Evolutionary conservation across 2,888 invertebrate genomes (phyloP).

Genomic region (Spisula subtruncata): DNA sequence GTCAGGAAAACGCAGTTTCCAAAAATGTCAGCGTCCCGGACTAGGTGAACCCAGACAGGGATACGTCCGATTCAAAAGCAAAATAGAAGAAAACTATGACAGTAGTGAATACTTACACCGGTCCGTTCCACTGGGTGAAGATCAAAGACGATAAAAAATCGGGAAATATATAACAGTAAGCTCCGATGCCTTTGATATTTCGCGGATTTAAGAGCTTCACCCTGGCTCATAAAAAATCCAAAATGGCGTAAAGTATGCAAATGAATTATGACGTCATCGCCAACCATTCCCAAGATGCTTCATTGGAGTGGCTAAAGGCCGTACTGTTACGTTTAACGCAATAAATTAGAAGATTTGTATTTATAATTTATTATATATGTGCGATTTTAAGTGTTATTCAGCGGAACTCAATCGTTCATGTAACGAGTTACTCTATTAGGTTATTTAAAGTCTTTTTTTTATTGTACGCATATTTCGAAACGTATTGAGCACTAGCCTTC

Average conservation of each 20-base stretch:
- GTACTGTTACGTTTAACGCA: background rate
- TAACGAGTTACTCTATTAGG: too few relatives aligned
- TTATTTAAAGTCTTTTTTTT: too few relatives aligned
- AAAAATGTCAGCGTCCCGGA: constrained; percentile 29
- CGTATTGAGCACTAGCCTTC: too few relatives aligned
- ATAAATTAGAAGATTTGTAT: background rate
- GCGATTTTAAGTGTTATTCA: too few relatives aligned
- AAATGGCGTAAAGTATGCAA: constrained; percentile 86
- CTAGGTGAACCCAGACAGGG: constrained; percentile 33
- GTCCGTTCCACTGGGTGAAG: constrained; percentile 86
- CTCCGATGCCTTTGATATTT: constrained; percentile 81
- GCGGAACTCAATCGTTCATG: too few relatives aligned
- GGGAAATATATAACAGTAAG: constrained; percentile 64
- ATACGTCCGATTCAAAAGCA: constrained; percentile 27
- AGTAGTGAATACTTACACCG: constrained; percentile 82
- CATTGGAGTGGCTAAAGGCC: background rate
- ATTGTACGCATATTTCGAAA: too few relatives aligned
- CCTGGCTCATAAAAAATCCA: constrained; percentile 74
- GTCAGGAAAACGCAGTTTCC: constrained; percentile 22
- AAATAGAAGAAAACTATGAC: background rate
- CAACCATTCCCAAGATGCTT: constrained; percentile 35
- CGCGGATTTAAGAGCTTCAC: constrained; percentile 76
- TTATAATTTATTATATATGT: too few relatives aligned
- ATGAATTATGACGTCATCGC: constrained; percentile 83
- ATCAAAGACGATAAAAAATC: constrained; percentile 78